Conservation (phyloP, 2,113 vertebrate species). For the Paedocypris sp. region DNA sequence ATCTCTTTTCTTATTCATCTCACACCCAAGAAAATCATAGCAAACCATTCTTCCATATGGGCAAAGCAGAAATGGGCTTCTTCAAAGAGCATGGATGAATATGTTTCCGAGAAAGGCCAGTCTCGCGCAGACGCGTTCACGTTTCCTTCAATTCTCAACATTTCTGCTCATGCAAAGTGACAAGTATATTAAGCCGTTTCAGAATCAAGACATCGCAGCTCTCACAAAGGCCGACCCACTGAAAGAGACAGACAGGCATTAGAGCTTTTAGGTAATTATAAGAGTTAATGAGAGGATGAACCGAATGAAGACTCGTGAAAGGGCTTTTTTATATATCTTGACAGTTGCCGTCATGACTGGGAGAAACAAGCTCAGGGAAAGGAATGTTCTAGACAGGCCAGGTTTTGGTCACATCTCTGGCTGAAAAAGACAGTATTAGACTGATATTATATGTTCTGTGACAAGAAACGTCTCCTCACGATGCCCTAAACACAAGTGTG, state of each 20-base stretch:
- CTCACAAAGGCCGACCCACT: not conserved
- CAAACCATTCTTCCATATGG: not conserved
- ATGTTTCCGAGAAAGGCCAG: not conserved
- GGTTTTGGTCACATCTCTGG: not conserved
- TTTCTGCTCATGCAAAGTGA: not conserved
- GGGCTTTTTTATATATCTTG: not conserved
- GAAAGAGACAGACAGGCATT: not conserved
- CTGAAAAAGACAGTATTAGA: not conserved
- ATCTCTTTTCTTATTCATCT: not conserved
- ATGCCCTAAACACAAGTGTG: not conserved
- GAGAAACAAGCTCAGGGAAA: not conserved
- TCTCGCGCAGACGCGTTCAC: not conserved
- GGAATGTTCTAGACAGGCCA: not conserved
- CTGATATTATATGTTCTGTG: conserved; percentile 9
- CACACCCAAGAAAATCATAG: not conserved
- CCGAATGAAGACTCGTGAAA: not conserved
- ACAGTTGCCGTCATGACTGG: no score
- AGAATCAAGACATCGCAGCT: not conserved
- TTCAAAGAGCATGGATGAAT: conserved; percentile 2
- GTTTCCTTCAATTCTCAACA: not conserved
- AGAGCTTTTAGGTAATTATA: not conserved
- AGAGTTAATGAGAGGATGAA: not conserved
- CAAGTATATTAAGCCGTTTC: not conserved
- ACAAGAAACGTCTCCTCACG: not conserved
- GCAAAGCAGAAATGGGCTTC: not conserved